Base-by-base conservation (phyloP, 2,888 invertebrate genomes). In the Cosmorhoe ocellata region DNA sequence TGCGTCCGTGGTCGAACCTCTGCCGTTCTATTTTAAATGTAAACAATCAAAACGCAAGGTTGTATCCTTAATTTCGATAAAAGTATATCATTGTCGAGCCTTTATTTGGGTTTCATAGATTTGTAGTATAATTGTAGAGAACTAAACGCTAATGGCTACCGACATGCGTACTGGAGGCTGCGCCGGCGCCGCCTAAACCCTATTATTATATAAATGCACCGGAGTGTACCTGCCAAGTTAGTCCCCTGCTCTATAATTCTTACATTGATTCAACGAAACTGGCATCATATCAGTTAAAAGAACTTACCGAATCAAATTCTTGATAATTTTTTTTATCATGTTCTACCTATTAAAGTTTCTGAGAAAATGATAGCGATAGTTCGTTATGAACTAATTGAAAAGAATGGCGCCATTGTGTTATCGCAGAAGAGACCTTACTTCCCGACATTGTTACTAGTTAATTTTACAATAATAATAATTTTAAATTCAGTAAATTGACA, bases 101-200 rank as follows among this genome's bases (percentile, higher is more conserved):
- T 50, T 63, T 58, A 53, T 58, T 58, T 55, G 55, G 49, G 40
- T 42, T 52, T 47, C 42, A 42, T 52, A 58, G 67, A 66, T 66
- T 68, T 67, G 66, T 64, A 67, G 65, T 70, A 69, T 73, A 71
- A 77, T 78, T 70, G 72, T 77, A 71, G 71, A 59, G 71, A 62
- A 67, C 64, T 81, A 80, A 81, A 80, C 76, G 75, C 68, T 80
- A 79, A 78, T 78, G 67, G 81, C 82, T 81, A 81, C 81, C 71
- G 81, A 77, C 69, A 67, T 67, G 71, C 67, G 65, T 66, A 53
- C 45, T 39, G 54, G 54, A 52, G 52, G 58, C 64, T 64, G 66
- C 64, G 63, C 63, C 63, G 57, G 66, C 68, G 65, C 58, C 58
- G 54, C 45, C 57, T 65, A 59, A 34, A 68, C 71, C 78, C 74